Evolutionary conservation across 1,140 invertebrate species (phyloP).

Genomic region (Drosophila sechellia): DNA sequence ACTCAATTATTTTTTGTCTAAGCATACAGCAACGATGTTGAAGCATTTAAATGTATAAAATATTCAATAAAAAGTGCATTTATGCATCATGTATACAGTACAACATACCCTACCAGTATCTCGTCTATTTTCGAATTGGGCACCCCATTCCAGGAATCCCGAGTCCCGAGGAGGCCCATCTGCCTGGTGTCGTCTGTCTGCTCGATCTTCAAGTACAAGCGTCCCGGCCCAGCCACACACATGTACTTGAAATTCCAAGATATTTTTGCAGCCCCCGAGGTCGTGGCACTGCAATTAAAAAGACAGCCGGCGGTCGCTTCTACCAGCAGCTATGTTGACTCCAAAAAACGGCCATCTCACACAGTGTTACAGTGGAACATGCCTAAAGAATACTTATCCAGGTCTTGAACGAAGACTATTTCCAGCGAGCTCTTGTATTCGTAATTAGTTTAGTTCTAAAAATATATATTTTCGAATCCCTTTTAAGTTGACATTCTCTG

Average conservation of each 20-base stretch:
- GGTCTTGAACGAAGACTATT: neutral
- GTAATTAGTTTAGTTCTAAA: too few species aligned
- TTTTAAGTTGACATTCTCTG: too few species aligned
- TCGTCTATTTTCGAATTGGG: constrained; percentile 44
- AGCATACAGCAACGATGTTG: constrained; percentile 41
- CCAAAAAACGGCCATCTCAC: constrained; percentile 54
- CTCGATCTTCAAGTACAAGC: constrained; percentile 57
- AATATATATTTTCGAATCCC: too few species aligned
- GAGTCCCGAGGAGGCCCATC: constrained; percentile 48
- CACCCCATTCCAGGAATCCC: constrained; percentile 51
- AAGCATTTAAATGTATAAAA: constrained; percentile 57
- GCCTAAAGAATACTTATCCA: neutral
- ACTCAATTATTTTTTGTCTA: constrained; percentile 44
- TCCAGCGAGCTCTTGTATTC: neutral
- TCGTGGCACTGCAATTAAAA: constrained; percentile 78
- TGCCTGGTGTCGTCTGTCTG: constrained; percentile 42
- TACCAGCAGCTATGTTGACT: constrained; percentile 47
- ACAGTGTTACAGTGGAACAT: constrained; percentile 18
- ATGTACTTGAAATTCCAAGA: constrained; percentile 81
- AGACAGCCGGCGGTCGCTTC: constrained; percentile 66
- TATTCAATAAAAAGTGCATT: constrained; percentile 60
- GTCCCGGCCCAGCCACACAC: constrained; percentile 32
- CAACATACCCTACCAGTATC: constrained; percentile 1
- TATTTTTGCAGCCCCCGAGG: constrained; percentile 75
- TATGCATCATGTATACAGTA: constrained; percentile 49